phyloP scores from a whole-genome alignment of 2,888 invertebrate genomes.

The Silvanus unidentatus region DNA sequence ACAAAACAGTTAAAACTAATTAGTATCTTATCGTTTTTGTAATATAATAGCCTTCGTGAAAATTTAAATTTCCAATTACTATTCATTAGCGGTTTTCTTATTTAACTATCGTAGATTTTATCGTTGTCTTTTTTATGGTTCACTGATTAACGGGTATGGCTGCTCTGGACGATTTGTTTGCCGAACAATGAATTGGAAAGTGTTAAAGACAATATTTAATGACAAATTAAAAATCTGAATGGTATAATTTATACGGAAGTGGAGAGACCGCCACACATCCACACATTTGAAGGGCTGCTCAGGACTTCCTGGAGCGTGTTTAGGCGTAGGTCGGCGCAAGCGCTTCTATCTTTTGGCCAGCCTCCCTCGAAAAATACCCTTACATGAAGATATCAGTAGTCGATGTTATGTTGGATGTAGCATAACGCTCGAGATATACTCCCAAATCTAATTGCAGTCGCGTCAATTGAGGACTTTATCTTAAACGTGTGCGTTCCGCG shows the following conservation, averaged over 20 bases:
- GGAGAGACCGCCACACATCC: not conserved
- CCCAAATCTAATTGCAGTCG: not conserved
- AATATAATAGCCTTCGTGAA: too few species aligned
- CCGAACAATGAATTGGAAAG: too few species aligned
- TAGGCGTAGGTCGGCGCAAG: constrained; percentile 35
- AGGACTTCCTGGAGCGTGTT: constrained; percentile 14
- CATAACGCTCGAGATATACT: not conserved
- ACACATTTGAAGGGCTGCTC: constrained; percentile 19
- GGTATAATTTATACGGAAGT: constrained; percentile 17
- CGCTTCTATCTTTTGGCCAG: constrained; percentile 22
- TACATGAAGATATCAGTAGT: constrained; percentile 29
- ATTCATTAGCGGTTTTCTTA: too few species aligned
- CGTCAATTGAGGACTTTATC: not conserved
- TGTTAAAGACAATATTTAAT: not conserved
- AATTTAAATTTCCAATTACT: too few species aligned
- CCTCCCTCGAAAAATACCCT: constrained; percentile 31
- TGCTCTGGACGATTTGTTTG: too few species aligned
- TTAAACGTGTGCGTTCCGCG: not conserved
- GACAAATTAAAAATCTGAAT: constrained; percentile 16
- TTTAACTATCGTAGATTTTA: too few species aligned
- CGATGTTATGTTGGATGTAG: constrained; percentile 3
- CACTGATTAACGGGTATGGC: too few species aligned
- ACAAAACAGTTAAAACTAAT: too few species aligned
- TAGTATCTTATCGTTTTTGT: too few species aligned
- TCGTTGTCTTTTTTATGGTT: too few species aligned